Evolutionary conservation across 2,888 invertebrate genomes (phyloP).

Genomic region (Dexiosoma caninum): DNA sequence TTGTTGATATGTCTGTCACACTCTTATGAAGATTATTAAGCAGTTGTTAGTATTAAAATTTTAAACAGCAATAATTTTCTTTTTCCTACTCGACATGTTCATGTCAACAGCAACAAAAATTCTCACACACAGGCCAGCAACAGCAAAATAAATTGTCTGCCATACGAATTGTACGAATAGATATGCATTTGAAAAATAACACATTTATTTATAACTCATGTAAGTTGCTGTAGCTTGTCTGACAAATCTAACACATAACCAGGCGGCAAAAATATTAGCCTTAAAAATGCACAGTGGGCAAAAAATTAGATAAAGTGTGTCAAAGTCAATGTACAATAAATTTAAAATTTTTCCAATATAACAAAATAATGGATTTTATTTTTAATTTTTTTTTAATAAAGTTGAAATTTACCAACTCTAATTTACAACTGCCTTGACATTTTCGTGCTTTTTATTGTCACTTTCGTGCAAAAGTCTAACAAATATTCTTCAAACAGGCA

Average conservation of each 20-base stretch:
- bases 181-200: background rate
- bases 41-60: background rate
- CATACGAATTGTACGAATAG: background rate
- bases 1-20: background rate
- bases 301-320: background rate
- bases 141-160: constrained; percentile 14
- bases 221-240: constrained; percentile 28
- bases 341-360: no score
- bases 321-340: no score
- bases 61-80: background rate
- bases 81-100: constrained; percentile 25
- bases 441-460: no score
- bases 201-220: constrained; percentile 32
- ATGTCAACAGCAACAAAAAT: constrained; percentile 12
- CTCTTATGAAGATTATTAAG: background rate
- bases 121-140: background rate
- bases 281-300: constrained; percentile 11
- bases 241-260: constrained; percentile 21
- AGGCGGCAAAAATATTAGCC: constrained; percentile 8
- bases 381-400: no score
- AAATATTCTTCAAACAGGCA: no score
- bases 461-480: no score
- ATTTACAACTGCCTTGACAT: no score
- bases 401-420: no score
- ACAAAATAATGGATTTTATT: no score